Conservation (phyloP, 1,140 invertebrate genomes). For the Conus betulinus region DNA sequence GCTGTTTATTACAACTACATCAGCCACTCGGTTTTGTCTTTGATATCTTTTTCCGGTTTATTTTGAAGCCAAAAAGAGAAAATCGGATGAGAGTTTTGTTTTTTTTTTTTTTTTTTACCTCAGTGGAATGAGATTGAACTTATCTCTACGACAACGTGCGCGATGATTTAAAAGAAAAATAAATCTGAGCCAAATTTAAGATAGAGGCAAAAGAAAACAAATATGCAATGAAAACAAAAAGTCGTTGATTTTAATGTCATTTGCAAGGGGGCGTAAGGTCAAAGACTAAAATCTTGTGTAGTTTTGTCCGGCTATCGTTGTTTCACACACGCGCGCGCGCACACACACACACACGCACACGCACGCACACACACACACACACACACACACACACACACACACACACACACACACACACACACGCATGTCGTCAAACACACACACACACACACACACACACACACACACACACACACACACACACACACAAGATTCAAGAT, state of each 20-base stretch:
- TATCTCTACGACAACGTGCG: too few relatives aligned
- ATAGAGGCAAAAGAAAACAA: neutral
- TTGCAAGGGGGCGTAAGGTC: too few relatives aligned
- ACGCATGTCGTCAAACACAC: neutral
- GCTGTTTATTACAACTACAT: too few relatives aligned
- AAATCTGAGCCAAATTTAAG: neutral
- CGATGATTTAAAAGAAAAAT: neutral
- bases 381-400: conserved; percentile 21
- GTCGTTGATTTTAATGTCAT: neutral
- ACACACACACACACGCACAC: neutral
- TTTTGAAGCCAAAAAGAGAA: neutral
- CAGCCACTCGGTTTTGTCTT: too few relatives aligned
- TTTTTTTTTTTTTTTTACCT: too few relatives aligned
- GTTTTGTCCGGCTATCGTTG: neutral
- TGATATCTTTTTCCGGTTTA: too few relatives aligned
- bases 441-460: too few relatives aligned
- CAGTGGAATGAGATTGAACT: neutral
- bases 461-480: too few relatives aligned
- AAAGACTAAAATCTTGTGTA: neutral
- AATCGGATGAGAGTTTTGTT: too few relatives aligned
- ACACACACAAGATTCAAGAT: too few relatives aligned
- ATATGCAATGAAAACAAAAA: neutral
- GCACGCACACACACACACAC: neutral
- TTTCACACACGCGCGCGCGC: neutral
- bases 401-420: conserved; percentile 14